Evolutionary conservation across 2,888 invertebrate species (phyloP).

Genomic region (Galeopsomyia nigrocyanea): DNA sequence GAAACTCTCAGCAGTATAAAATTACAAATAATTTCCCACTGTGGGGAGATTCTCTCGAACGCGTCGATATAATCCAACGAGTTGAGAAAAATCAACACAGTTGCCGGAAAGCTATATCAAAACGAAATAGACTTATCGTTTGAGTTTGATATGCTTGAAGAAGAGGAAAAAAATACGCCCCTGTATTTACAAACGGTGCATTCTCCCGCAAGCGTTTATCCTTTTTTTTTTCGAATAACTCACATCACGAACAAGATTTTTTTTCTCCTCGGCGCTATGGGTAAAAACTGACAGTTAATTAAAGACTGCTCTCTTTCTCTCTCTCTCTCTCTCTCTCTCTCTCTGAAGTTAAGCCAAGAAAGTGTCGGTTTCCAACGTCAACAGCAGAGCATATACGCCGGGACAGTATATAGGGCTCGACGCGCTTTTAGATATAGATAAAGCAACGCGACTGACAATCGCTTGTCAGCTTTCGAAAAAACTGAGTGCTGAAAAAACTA

Average conservation of each 20-base stretch:
- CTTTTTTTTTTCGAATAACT: conserved; percentile 4
- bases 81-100: conserved; percentile 14
- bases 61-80: conserved; percentile 3
- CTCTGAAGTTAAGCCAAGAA: conserved; percentile 30
- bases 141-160: neutral
- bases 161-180: conserved; percentile 17
- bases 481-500: conserved; percentile 1
- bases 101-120: neutral
- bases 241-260: conserved; percentile 20
- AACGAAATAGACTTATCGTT: conserved; percentile 15
- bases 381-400: conserved; percentile 10
- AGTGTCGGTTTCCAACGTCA: conserved; percentile 43
- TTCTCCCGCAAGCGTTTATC: conserved; percentile 2
- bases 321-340: no score
- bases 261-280: neutral
- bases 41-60: neutral
- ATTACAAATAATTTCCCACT: conserved; percentile 3
- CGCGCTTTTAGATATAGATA: conserved; percentile 27
- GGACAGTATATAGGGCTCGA: neutral
- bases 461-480: conserved; percentile 32
- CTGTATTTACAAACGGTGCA: conserved; percentile 17
- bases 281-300: conserved; percentile 34
- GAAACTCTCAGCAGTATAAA: conserved; percentile 6
- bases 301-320: conserved; percentile 1
- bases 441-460: conserved; percentile 31